Evolutionary conservation across 1,140 invertebrate genomes (phyloP), one percentile per base, ranked within the genome.

Genomic region (Cotesia vestalis): DNA sequence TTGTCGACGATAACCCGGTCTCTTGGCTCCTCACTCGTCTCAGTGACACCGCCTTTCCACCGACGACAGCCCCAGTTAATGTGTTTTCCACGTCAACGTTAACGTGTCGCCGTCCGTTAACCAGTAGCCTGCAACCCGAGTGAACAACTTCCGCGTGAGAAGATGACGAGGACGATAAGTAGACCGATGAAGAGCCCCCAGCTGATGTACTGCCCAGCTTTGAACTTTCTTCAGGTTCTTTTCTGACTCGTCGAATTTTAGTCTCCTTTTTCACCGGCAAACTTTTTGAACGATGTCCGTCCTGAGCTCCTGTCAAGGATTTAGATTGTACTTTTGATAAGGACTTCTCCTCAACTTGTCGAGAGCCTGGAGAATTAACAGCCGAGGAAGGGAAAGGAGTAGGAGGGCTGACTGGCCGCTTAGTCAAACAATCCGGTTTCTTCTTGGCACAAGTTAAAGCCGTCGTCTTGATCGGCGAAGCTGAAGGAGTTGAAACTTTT

Each of bases 61-160:
- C 27, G 64, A 72, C 67, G 71, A 76, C 67, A 8, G 14, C 60
- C 53, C 9, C 61, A 69, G 53, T 72, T 72, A 72, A 72, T 72
- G 57, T 59, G 27, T 46, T 72, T 67, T 53, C 64, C 57, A 60
- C 55, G 64, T 68, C 64, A 17, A 52, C 55, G 64, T 72, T 57
- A 17, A 52, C 71, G 59, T 72, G 71, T 67, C 64, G 63, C 74
- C 62, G 9, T 4, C 40, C 17, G 1, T 52, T 64, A 51, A 91
- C 78, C 1, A 87, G 88, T 1, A 46, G 5, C 11, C 40, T 46
- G 78, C 89, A 90, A 68, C 88, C 89, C 27, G 27, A 27, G 27
- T 27, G 27, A 27, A 27, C 27, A 1, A 90, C 89, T 77, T 92
- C 90, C 46, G 85, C 85, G 0, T 90, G 88, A 2, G 89, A 90